Evolutionary conservation across 2,888 invertebrate species (phyloP).

Genomic region (Kryphioiulus occultus): DNA sequence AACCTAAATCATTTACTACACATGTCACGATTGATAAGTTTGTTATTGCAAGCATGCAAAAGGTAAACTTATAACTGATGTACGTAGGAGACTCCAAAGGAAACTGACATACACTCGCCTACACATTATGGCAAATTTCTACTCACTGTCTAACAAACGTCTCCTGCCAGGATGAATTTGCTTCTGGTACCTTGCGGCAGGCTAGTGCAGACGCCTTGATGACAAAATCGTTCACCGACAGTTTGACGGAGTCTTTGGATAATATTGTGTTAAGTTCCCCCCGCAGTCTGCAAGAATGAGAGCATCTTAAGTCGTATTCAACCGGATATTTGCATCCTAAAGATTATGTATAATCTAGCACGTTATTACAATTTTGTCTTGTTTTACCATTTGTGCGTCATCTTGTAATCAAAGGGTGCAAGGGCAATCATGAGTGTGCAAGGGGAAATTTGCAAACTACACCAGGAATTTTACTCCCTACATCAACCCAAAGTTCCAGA

Average conservation of each 20-base stretch:
- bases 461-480: neutral
- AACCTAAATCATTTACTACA: neutral
- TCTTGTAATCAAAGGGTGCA: too few relatives aligned
- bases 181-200: slow-evolving; percentile 87
- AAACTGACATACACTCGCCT: neutral
- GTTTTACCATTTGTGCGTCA: too few relatives aligned
- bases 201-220: slow-evolving; percentile 92
- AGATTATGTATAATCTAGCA: too few relatives aligned
- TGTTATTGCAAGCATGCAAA: too few relatives aligned
- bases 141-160: slow-evolving; percentile 88
- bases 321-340: too few relatives aligned
- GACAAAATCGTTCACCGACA: slow-evolving; percentile 95
- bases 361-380: too few relatives aligned
- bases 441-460: too few relatives aligned
- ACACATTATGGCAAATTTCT: neutral
- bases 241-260: slow-evolving; percentile 80
- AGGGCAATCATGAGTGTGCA: too few relatives aligned
- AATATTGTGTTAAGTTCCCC: slow-evolving; percentile 76
- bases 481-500: slow-evolving; percentile 36
- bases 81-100: neutral
- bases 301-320: too few relatives aligned
- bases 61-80: too few relatives aligned
- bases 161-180: slow-evolving; percentile 96
- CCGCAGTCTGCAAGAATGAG: slow-evolving; percentile 67
- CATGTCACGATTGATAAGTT: neutral